Conservation (phyloP, 2,888 invertebrate species). For the Eubasilissa splendida region DNA sequence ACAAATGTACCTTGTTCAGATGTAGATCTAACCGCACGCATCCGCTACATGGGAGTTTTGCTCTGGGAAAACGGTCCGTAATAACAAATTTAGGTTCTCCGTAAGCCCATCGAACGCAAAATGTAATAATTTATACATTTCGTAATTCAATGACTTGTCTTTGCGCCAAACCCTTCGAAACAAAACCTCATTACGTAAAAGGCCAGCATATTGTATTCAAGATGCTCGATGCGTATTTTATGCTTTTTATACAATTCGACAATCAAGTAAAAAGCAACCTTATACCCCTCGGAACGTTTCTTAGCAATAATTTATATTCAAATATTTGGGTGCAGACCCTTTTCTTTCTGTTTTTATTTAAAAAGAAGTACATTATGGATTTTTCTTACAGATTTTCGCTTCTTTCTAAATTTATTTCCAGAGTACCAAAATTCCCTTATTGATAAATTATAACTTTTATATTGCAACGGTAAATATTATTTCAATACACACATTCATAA, state of each 20-base stretch:
- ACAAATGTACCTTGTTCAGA: too few species aligned
- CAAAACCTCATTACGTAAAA: slow-evolving; percentile 5
- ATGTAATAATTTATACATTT: slow-evolving; percentile 16
- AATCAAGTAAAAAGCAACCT: slow-evolving; percentile 32
- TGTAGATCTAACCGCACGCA: too few species aligned
- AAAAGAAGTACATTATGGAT: not conserved
- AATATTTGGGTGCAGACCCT: slow-evolving; percentile 12
- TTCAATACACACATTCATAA: too few species aligned
- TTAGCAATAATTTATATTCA: slow-evolving; percentile 23
- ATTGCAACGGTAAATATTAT: not conserved
- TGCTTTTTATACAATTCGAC: slow-evolving; percentile 22
- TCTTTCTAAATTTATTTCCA: not conserved
- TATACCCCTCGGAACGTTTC: slow-evolving; percentile 9
- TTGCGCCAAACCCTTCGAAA: not conserved
- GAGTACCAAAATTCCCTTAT: not conserved
- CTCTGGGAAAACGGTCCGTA: not conserved
- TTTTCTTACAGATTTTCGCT: not conserved
- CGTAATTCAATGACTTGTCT: slow-evolving; percentile 3
- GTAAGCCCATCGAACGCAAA: not conserved
- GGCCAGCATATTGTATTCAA: not conserved
- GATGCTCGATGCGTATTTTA: slow-evolving; percentile 6
- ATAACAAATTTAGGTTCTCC: not conserved
- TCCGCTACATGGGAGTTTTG: not conserved
- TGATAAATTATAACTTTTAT: not conserved
- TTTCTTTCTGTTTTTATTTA: slow-evolving; percentile 2